Conservation (phyloP, 2,797 vertebrate genomes). For the Premnoplex brunnescens region DNA sequence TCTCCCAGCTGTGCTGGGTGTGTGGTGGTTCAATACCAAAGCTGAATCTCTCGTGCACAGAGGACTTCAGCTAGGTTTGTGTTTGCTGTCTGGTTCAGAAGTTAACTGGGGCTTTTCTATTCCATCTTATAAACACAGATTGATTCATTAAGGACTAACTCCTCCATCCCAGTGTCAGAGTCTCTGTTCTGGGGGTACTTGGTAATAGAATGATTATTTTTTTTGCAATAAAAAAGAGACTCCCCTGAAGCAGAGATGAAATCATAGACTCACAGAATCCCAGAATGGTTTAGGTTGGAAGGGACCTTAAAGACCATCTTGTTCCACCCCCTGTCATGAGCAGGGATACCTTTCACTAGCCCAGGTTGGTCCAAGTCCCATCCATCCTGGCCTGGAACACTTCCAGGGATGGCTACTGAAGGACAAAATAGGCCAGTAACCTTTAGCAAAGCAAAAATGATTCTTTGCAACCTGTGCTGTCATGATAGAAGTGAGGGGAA, state of each 20-base stretch:
- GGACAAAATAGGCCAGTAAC: not conserved
- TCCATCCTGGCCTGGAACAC: not conserved
- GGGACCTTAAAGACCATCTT: not conserved
- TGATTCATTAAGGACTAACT: fast-evolving
- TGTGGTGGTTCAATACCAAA: not conserved
- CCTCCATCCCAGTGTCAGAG: not conserved
- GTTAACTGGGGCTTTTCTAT: not conserved
- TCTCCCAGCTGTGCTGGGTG: fast-evolving
- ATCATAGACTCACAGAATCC: not conserved
- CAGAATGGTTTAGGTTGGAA: not conserved
- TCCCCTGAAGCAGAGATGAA: not conserved
- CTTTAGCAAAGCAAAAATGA: not conserved
- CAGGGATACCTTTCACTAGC: not conserved
- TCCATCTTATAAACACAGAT: not conserved
- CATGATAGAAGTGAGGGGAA: not conserved
- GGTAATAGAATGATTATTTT: not conserved
- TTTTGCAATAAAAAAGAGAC: not conserved
- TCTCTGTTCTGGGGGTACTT: not conserved
- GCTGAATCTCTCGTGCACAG: not conserved
- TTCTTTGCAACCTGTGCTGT: not conserved
- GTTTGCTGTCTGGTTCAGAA: not conserved
- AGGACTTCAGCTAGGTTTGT: not conserved
- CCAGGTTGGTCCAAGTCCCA: not conserved
- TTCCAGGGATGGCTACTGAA: not conserved
- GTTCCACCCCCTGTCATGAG: not conserved